Percentiles rank a stretch among this genome's conserved stretches.
Evolutionary conservation across 2,113 vertebrate species (phyloP).

Genomic region (Dipodomys spectabilis): DNA sequence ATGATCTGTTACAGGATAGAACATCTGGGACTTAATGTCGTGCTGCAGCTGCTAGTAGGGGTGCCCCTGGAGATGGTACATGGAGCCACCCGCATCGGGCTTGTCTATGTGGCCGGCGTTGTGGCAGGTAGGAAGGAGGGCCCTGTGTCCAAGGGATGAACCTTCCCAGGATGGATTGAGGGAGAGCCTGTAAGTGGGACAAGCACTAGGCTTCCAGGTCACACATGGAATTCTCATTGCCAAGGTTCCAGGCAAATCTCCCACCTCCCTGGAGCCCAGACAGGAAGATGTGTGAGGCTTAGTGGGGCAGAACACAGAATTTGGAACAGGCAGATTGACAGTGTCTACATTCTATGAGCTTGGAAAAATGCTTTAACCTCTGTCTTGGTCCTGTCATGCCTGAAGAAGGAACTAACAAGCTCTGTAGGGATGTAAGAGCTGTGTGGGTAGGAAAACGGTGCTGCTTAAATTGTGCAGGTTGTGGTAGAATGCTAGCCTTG

Average conservation of each 20-base stretch:
- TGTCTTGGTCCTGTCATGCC: neutral
- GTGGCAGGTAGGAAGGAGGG: conserved; percentile 94
- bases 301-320: neutral
- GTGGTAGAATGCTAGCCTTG: too few species aligned
- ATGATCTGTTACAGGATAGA: conserved; percentile 92
- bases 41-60: conserved; percentile 97
- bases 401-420: neutral
- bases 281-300: neutral
- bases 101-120: conserved; percentile 96
- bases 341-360: neutral
- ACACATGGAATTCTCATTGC: neutral
- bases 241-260: neutral
- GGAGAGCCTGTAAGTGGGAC: neutral
- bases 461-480: neutral
- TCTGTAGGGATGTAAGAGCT: neutral
- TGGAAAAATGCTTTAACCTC: neutral
- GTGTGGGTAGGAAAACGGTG: neutral
- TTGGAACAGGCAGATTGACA: neutral
- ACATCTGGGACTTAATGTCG: conserved; percentile 96
- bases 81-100: conserved; percentile 94
- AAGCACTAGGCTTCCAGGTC: neutral
- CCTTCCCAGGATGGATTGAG: neutral
- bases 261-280: neutral
- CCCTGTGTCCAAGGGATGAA: neutral
- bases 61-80: conserved; percentile 99